Evolutionary conservation across 2,797 vertebrate genomes (phyloP), one percentile per base, ranked within the genome.

Genomic region (Epinephelus awoara): DNA sequence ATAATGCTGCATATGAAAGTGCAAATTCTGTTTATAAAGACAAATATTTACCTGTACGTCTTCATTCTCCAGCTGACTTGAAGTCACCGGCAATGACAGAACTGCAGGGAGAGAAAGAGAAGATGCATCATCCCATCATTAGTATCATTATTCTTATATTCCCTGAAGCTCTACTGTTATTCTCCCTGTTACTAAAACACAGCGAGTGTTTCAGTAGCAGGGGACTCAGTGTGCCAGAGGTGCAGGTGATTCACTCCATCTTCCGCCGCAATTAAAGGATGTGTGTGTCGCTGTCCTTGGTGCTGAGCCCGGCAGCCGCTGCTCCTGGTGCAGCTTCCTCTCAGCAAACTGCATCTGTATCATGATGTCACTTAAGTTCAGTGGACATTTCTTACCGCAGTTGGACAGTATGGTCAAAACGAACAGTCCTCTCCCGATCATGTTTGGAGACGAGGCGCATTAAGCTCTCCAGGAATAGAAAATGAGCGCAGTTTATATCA

Each of bases 41-140:
- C 17, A 29, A 52, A 25, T 59, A 27, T 67, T 88, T 92, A 96
- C 95, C 94, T 95, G 80, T 21, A 93, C 90, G 77, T 96, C 95
- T 17, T 93, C 93, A 85, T 91, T 90, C 80, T 95, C 94, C 91
- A 91, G 88, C 88, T 89, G 90, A 93, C 91, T 78, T 23, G 86
- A 82, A 77, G 92, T 91, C 88, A 94, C 85, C 52, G 96, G 96
- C 88, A 93, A 85, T 74, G 94, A 91, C 70, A 92, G 84, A 90
- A 89, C 95, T 96, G 89, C 67, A 88, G 77, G 17, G 80, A 25
- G 76, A 63, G 21, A 9, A 76, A 63, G 50, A 58, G 17, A 61
- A 69, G 21, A 50, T 38, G 56, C 12, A 64, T 77, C 51, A 68
- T 49, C 2, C 10, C 27, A 34, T 64, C 9, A 27, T 64, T 18